Percentiles rank a stretch among this genome's conserved stretches.
Evolutionary conservation across 1,140 invertebrate genomes (phyloP).

Genomic region (Tachypleus tridentatus): DNA sequence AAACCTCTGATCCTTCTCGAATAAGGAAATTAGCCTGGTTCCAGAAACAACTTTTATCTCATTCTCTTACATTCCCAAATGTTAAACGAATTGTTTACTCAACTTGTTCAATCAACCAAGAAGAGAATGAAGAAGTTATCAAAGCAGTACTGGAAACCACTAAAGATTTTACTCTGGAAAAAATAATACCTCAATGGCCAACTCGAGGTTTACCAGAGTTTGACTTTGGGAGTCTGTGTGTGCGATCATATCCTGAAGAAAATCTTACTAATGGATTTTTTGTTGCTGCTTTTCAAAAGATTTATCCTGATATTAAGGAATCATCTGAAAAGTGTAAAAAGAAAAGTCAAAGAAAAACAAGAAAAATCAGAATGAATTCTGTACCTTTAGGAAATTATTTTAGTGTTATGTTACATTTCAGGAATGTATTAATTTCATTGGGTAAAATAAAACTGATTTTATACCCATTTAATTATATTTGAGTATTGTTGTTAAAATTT

Average conservation of each 20-base stretch:
- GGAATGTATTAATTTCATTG: no score
- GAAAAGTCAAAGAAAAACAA: no score
- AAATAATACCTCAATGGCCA: slow-evolving; percentile 31
- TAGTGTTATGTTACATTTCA: no score
- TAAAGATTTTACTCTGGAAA: slow-evolving; percentile 24
- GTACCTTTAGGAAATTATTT: no score
- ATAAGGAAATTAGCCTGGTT: slow-evolving; percentile 59
- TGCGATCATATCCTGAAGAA: slow-evolving; percentile 56
- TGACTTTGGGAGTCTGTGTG: slow-evolving; percentile 45
- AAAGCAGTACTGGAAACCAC: no score
- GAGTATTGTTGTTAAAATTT: no score
- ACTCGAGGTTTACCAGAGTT: slow-evolving; percentile 29
- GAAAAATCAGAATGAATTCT: no score
- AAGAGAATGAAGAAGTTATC: slow-evolving; percentile 83
- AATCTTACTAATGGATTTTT: slow-evolving; percentile 90
- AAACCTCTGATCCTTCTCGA: slow-evolving; percentile 37
- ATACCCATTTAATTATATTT: no score
- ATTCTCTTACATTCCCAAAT: slow-evolving; percentile 73
- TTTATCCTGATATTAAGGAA: neutral
- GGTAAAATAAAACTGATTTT: no score
- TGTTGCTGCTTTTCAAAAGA: slow-evolving; percentile 64
- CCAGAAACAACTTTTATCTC: slow-evolving; percentile 70
- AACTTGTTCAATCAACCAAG: slow-evolving; percentile 75
- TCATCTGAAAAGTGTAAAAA: no score
- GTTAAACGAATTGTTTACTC: slow-evolving; percentile 83